Evolutionary conservation across 2,888 invertebrate species (phyloP).

Genomic region (Hirtodrosophila confusa): DNA sequence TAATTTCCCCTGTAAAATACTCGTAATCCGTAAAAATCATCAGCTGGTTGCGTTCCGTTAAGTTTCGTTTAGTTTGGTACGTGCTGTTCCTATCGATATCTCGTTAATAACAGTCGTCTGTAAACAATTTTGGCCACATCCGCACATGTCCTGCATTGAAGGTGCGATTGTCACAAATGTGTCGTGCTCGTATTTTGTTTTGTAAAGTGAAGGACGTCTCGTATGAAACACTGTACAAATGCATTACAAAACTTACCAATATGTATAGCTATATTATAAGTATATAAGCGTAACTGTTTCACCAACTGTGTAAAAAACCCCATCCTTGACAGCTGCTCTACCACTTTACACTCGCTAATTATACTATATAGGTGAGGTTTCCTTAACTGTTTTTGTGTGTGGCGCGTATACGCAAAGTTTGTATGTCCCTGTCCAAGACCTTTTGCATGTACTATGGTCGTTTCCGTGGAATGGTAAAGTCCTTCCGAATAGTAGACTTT

Average conservation of each 20-base stretch:
- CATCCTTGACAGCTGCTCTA: conserved; percentile 44
- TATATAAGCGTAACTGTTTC: conserved; percentile 45
- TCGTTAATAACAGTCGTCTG: conserved; percentile 28
- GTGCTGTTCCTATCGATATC: conserved; percentile 29
- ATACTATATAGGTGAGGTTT: conserved; percentile 32
- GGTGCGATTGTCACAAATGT: conserved; percentile 40
- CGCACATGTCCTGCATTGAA: conserved; percentile 21
- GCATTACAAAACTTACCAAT: conserved; percentile 37
- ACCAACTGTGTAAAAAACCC: conserved; percentile 28
- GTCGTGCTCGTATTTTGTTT: conserved; percentile 50
- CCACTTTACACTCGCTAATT: conserved; percentile 33
- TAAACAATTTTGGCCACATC: conserved; percentile 15
- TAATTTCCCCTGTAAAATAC: conserved; percentile 46
- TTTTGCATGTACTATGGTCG: conserved; percentile 10
- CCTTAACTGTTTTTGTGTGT: conserved; percentile 34
- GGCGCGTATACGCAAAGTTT: conserved; percentile 33
- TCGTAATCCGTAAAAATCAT: conserved; percentile 25
- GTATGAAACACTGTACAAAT: conserved; percentile 50
- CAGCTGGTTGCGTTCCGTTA: conserved; percentile 31
- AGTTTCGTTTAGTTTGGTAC: conserved; percentile 35
- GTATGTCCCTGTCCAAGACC: conserved; percentile 25
- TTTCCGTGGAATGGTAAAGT: conserved; percentile 17
- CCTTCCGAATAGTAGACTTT: too few relatives aligned
- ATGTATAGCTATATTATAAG: conserved; percentile 30
- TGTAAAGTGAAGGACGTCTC: conserved; percentile 24